phyloP scores from a whole-genome alignment of 2,888 invertebrate species.

The Folsomia candida region DNA sequence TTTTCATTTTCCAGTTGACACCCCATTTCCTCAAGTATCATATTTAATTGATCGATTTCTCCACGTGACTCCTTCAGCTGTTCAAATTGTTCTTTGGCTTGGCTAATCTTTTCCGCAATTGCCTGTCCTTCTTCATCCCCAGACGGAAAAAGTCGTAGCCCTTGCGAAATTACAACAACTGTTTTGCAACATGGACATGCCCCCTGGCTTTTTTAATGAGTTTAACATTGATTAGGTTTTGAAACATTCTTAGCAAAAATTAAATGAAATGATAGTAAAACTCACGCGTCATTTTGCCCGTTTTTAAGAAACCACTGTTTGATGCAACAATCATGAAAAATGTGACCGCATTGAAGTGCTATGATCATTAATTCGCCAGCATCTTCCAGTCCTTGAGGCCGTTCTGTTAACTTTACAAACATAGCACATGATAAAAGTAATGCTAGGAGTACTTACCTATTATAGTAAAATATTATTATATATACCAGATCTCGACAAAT shows the following conservation, averaged over 20 bases:
- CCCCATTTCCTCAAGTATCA: constrained; percentile 1
- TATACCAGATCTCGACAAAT: constrained; percentile 13
- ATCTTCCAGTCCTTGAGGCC: neutral
- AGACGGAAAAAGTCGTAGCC: constrained; percentile 9
- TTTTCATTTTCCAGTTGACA: neutral
- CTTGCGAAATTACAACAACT: neutral
- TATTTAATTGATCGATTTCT: neutral
- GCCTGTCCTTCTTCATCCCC: constrained; percentile 9
- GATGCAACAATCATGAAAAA: constrained; percentile 4
- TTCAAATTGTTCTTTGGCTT: neutral
- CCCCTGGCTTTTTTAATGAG: neutral
- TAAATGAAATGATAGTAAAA: constrained; percentile 9
- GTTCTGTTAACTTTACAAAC: no score
- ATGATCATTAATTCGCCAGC: neutral
- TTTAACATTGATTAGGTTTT: no score
- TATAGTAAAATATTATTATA: no score
- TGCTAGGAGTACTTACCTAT: no score
- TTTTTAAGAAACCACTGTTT: neutral
- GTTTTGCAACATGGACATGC: constrained; percentile 9
- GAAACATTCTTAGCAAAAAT: neutral
- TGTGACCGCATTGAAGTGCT: constrained; percentile 2
- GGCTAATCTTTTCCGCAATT: neutral
- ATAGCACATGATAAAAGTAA: no score
- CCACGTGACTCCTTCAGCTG: neutral
- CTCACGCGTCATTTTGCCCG: neutral